phyloP scores from a whole-genome alignment of 2,113 vertebrate genomes.

The Crotalus viridis region DNA sequence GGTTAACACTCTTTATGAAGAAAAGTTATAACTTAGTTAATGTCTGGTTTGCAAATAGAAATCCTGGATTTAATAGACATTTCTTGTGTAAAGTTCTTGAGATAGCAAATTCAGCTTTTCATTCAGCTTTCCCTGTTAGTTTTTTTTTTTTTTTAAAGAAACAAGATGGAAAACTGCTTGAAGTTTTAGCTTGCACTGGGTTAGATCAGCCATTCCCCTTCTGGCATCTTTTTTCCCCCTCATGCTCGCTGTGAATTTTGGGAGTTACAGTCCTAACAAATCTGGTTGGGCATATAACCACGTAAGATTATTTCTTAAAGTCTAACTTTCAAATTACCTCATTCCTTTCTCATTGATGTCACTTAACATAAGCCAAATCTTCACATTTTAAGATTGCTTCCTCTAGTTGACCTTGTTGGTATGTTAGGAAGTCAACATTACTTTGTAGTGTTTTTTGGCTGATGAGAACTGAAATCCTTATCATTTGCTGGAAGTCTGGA shows the following conservation, averaged over 20 bases:
- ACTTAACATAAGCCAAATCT: constrained; percentile 28
- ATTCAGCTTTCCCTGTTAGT: too few relatives aligned
- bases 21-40: neutral
- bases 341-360: constrained; percentile 10
- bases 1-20: neutral
- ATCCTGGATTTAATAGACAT: neutral
- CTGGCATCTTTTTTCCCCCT: too few relatives aligned
- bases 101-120: neutral
- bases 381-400: constrained; percentile 21
- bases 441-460: constrained; percentile 22
- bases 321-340: neutral
- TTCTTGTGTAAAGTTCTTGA: neutral
- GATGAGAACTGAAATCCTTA: constrained; percentile 34
- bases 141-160: neutral
- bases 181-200: neutral
- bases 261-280: neutral
- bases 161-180: neutral
- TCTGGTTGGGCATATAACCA: neutral
- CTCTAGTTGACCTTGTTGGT: constrained; percentile 26
- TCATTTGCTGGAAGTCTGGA: constrained; percentile 48
- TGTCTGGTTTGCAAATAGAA: neutral
- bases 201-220: neutral
- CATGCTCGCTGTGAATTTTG: neutral
- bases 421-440: constrained; percentile 29
- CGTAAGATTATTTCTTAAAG: neutral